A percentile compares a stretch with the other conserved stretches of the same genome.
Conservation (phyloP, 2,888 invertebrate species). For the Mayetiola destructor region DNA sequence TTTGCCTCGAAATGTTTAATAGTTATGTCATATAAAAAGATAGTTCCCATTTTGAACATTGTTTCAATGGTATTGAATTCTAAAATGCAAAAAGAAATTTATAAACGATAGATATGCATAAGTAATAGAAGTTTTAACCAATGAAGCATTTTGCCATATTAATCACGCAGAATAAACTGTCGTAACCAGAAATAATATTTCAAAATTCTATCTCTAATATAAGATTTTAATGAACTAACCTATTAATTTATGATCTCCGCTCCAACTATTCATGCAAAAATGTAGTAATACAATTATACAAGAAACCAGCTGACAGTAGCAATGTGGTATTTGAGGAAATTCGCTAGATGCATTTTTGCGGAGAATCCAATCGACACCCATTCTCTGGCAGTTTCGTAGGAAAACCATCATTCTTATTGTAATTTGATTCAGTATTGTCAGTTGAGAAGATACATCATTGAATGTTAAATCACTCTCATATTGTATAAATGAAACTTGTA, state of each 20-base stretch:
- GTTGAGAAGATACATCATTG: background rate
- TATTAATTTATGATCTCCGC: background rate
- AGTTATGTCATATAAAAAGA: background rate
- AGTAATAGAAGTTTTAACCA: no score
- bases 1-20: background rate
- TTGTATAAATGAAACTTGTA: background rate
- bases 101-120: background rate
- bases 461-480: background rate
- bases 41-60: background rate
- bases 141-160: no score
- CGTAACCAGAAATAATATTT: background rate
- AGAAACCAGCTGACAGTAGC: background rate
- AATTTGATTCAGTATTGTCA: background rate
- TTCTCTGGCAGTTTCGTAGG: background rate
- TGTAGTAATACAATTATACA: background rate
- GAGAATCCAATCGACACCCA: background rate
- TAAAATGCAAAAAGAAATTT: background rate
- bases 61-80: background rate
- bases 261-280: constrained; percentile 5
- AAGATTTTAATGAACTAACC: background rate
- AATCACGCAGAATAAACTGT: no score
- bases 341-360: background rate
- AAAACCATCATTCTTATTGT: background rate
- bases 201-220: background rate
- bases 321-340: background rate